Percentiles rank a stretch among this genome's conserved stretches.
Evolutionary conservation across 2,797 vertebrate species (phyloP).

Genomic region (Sebastes oblongus): DNA sequence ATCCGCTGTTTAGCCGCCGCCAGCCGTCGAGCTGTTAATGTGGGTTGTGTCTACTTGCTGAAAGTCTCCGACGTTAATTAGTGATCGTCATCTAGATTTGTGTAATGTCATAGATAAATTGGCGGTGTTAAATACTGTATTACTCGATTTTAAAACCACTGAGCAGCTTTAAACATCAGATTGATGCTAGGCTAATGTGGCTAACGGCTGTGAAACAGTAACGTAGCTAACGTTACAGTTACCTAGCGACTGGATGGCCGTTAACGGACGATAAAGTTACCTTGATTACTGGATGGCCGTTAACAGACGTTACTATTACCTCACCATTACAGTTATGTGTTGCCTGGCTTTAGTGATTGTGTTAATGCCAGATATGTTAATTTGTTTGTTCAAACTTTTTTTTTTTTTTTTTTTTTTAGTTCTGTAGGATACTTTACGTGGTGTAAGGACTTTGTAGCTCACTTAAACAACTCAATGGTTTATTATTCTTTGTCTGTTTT

Average conservation of each 20-base stretch:
- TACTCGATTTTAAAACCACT: neutral
- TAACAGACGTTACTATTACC: neutral
- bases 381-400: neutral
- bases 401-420: neutral
- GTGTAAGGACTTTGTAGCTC: neutral
- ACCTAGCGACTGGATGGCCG: neutral
- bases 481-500: neutral
- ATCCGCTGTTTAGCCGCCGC: conserved; percentile 53
- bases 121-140: fast-evolving
- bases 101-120: neutral
- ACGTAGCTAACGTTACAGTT: conserved; percentile 26
- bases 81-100: fast-evolving
- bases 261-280: neutral
- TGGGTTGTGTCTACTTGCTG: conserved; percentile 21
- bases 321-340: neutral
- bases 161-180: neutral
- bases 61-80: neutral
- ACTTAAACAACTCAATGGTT: neutral
- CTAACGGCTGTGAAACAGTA: conserved; percentile 43
- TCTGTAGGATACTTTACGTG: too few species aligned
- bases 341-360: neutral
- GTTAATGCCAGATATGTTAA: neutral
- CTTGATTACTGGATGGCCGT: neutral
- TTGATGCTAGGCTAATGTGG: conserved; percentile 50
- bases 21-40: conserved; percentile 39